phyloP scores from a whole-genome alignment of 2,113 vertebrate genomes.

The Chamaea fasciata region DNA sequence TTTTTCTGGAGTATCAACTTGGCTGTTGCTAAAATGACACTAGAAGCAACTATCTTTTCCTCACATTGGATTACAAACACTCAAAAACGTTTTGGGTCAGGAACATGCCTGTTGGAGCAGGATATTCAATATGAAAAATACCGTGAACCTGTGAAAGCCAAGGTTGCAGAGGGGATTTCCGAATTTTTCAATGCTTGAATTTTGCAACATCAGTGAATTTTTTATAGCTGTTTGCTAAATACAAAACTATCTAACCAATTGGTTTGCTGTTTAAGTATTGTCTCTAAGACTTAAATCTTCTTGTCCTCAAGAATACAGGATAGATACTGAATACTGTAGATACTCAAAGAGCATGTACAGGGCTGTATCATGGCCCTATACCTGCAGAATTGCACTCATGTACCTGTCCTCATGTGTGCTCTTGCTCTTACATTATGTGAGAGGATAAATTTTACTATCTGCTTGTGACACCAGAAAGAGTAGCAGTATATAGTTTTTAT shows the following conservation, averaged over 20 bases:
- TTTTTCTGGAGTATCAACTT: background rate
- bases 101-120: background rate
- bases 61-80: background rate
- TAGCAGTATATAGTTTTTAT: background rate
- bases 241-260: background rate
- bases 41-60: background rate
- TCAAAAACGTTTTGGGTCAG: background rate
- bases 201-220: background rate
- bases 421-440: background rate
- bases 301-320: background rate
- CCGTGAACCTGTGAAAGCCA: background rate
- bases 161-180: background rate
- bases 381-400: background rate
- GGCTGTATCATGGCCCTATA: rapidly evolving
- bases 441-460: background rate
- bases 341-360: background rate
- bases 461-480: background rate
- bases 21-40: background rate
- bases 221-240: background rate
- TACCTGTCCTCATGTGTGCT: background rate
- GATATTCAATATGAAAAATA: background rate
- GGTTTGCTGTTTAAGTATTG: background rate
- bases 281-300: background rate
- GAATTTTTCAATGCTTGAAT: background rate
- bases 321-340: too few relatives aligned